These are phyloP conservation scores for Caenorhabditis sulstoni DNA, from an alignment of 2,888 invertebrate species.

Conservation along the genomic window DNA sequence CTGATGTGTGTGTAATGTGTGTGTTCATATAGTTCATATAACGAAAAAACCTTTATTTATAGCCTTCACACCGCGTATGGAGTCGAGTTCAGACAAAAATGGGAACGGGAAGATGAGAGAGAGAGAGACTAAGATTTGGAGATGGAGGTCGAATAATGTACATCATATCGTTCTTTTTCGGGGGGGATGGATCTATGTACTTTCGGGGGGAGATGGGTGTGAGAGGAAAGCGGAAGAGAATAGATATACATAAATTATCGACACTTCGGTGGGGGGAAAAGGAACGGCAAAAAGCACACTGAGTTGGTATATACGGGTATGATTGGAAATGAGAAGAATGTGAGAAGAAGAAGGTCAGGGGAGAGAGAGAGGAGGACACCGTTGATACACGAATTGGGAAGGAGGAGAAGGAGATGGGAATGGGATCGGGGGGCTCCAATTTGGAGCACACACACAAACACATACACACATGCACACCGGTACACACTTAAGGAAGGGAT, in stretches of 20 bases:
- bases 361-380: constrained; percentile 31
- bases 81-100: constrained; percentile 54
- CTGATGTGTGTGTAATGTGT: no score
- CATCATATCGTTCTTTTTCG: constrained; percentile 2
- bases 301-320: constrained; percentile 31
- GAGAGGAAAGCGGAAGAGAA: no score
- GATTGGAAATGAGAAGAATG: not conserved
- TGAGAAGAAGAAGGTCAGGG: constrained; percentile 20
- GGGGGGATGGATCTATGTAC: not conserved
- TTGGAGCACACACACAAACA: constrained; percentile 39
- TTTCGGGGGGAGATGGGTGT: not conserved
- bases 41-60: constrained; percentile 50
- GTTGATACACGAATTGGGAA: constrained; percentile 28
- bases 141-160: constrained; percentile 7
- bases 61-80: constrained; percentile 61
- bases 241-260: constrained; percentile 45
- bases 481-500: constrained; percentile 32
- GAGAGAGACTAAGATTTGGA: constrained; percentile 13
- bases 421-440: constrained; percentile 23
- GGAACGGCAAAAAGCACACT: constrained; percentile 36
- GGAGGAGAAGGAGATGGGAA: constrained; percentile 4
- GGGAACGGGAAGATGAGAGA: constrained; percentile 7
- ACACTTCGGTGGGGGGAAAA: constrained; percentile 29
- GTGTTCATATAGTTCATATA: constrained; percentile 13
- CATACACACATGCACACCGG: constrained; percentile 41